These are phyloP conservation scores for Gnathonemus longibarbis DNA, from an alignment of 2,113 vertebrate genomes.

Conservation along the genomic window DNA sequence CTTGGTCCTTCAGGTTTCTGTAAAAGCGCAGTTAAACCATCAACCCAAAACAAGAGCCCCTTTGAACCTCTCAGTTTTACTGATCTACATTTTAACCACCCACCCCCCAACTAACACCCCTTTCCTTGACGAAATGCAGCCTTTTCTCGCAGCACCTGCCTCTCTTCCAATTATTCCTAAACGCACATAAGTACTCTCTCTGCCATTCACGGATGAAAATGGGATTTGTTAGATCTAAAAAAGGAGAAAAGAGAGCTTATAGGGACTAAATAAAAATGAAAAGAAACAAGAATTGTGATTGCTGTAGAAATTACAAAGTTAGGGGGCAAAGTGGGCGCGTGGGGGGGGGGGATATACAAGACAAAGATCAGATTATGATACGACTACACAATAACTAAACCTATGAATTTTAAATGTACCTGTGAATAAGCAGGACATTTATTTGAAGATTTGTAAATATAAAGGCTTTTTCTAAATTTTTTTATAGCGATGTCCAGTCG, in stretches of 20 bases:
- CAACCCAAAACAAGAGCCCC: conserved; percentile 38
- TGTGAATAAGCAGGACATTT: neutral
- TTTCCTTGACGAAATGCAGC: conserved; percentile 10
- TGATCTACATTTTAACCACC: conserved; percentile 36
- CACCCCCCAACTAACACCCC: conserved; percentile 20
- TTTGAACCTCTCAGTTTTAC: conserved; percentile 49
- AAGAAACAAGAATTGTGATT: conserved; percentile 45
- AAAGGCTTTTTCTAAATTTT: neutral
- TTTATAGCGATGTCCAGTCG: neutral
- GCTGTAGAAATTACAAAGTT: conserved; percentile 41
- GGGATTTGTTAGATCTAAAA: conserved; percentile 40
- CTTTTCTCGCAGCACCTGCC: conserved; percentile 55
- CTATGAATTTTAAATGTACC: neutral
- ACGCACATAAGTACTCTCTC: conserved; percentile 45
- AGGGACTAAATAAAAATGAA: conserved; percentile 47
- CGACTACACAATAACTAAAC: neutral
- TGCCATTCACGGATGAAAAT: conserved; percentile 45
- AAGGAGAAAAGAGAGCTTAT: conserved; percentile 45
- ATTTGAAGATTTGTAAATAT: neutral
- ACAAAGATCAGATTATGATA: conserved; percentile 11
- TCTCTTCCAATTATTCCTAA: conserved; percentile 58
- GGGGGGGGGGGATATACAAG: neutral
- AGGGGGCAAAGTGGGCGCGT: conserved; percentile 22
- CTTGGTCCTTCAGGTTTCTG: conserved; percentile 25
- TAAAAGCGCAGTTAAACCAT: conserved; percentile 46